Evolutionary conservation across 2,113 vertebrate species (phyloP).

Genomic region (Brienomyrus longianalis): DNA sequence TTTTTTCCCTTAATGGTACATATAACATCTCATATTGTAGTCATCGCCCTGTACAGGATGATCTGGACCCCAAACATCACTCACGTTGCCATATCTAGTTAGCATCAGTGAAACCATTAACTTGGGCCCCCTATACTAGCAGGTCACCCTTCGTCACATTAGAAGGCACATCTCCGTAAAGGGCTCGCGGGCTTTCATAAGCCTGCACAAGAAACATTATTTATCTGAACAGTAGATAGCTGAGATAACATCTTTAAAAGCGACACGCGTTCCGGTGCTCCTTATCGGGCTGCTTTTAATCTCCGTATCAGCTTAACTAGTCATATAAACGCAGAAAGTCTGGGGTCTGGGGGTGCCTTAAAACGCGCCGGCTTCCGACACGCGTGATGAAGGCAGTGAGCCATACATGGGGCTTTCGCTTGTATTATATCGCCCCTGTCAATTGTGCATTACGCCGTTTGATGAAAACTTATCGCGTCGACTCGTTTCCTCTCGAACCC

Average conservation of each 20-base stretch:
- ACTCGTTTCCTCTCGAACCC: conserved; percentile 25
- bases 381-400: conserved; percentile 24
- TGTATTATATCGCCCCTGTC: neutral
- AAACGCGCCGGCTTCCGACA: no score
- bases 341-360: conserved; percentile 46
- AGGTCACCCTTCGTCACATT: neutral
- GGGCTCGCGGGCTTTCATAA: neutral
- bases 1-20: neutral
- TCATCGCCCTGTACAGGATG: neutral
- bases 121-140: neutral
- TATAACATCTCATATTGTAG: neutral
- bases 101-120: neutral
- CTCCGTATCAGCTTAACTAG: neutral
- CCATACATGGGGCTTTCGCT: conserved; percentile 27
- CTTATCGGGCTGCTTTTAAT: neutral
- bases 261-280: neutral
- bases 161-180: neutral
- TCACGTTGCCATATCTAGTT: neutral
- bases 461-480: conserved; percentile 30
- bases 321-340: conserved; percentile 2
- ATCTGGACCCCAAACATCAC: neutral
- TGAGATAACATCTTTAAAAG: neutral
- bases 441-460: conserved; percentile 31
- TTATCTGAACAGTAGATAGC: neutral
- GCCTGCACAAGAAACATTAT: neutral